A percentile compares a stretch with the other conserved stretches of the same genome.
phyloP scores from a whole-genome alignment of 2,888 invertebrate species.

The Polyommatus iphigenia region DNA sequence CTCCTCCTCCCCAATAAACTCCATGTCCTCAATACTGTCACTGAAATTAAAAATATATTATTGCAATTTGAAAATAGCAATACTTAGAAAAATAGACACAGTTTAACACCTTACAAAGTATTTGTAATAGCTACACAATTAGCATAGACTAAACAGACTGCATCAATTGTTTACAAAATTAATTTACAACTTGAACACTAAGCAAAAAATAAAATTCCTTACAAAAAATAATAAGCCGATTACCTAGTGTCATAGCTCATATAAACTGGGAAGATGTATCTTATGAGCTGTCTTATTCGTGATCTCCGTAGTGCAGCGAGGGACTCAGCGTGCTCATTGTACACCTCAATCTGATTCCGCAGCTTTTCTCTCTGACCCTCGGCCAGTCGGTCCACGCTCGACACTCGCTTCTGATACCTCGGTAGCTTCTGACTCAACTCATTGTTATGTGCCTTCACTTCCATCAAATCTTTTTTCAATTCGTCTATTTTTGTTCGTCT shows the following conservation, averaged over 20 bases:
- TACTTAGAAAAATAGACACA: too few species aligned
- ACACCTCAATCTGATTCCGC: slow-evolving; percentile 55
- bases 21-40: slow-evolving; percentile 90
- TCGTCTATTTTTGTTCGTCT: slow-evolving; percentile 59
- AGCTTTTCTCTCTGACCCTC: slow-evolving; percentile 60
- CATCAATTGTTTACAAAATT: too few species aligned
- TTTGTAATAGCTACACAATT: too few species aligned
- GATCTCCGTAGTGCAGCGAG: slow-evolving; percentile 64
- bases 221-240: slow-evolving; percentile 30
- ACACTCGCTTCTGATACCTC: slow-evolving; percentile 68
- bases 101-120: too few species aligned
- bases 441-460: slow-evolving; percentile 58
- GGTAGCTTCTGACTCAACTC: slow-evolving; percentile 65
- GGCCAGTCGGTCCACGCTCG: slow-evolving; percentile 59
- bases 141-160: too few species aligned
- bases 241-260: slow-evolving; percentile 71
- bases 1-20: slow-evolving; percentile 82
- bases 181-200: too few species aligned
- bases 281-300: slow-evolving; percentile 66
- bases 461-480: slow-evolving; percentile 54
- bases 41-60: slow-evolving; percentile 79
- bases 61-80: neutral
- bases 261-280: slow-evolving; percentile 75
- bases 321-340: slow-evolving; percentile 57
- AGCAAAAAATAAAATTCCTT: neutral